Evolutionary conservation across 2,113 vertebrate genomes (phyloP), one percentile per base, ranked within the genome.

Genomic region (Notothenia rossii): DNA sequence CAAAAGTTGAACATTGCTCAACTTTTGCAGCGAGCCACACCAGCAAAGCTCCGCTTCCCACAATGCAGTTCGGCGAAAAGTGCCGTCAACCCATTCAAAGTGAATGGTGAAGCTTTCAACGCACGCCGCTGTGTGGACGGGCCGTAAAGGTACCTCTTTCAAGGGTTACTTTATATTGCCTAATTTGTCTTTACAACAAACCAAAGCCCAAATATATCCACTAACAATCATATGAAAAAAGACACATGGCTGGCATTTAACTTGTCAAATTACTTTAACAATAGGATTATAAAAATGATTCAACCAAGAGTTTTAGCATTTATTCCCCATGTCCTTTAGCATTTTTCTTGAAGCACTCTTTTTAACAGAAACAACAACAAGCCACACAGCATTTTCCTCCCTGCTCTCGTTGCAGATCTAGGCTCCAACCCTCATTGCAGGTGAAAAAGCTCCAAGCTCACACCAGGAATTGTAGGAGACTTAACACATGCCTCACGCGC

Each of bases 401-500:
- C 12, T 64, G 62, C 54, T 69, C 25, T 11, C 5, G 22, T 8
- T 73, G 68, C 49, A 68, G 55, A 66, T 78, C 20, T 40, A 12
- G 25, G 18, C 71, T 72, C 56, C 46, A 48, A 50, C 18, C 77
- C 76, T 75, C 69, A 77, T 65, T 20, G 79, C 79, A 84, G 85
- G 72, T 79, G 74, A 64, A 86, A 76, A 74, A 67, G 71, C 79
- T 74, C 29, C 8, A 10, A 51, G 75, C 74, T 83, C 62, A 33
- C 83, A 80, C 20, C 72, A 72, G 77, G 62, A 86, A 61, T 80
- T 71, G 3, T 81, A 79, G 73, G 88, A 86, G 81, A 82, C 72
- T 64, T 51, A 86, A 83, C 83, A 83, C 86, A 83, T 29, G 75
- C 77, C 81, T 92, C 83, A 89, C 91, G 81, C 60, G 59, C 88